Evolutionary conservation across 2,113 vertebrate genomes (phyloP).

Genomic region (Ciconia maguari): DNA sequence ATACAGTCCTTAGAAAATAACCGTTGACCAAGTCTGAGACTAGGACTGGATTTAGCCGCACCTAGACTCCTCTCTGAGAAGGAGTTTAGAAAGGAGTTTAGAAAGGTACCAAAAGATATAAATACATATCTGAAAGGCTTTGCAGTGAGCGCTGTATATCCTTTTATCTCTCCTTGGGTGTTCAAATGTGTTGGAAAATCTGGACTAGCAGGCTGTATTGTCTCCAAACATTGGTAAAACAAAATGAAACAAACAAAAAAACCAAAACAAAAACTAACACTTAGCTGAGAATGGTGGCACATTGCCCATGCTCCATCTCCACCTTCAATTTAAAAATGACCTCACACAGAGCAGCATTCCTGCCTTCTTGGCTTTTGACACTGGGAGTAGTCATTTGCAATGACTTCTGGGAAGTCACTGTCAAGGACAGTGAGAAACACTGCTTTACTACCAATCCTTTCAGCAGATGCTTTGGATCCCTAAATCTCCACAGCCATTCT

Average conservation of each 20-base stretch:
- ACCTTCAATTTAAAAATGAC: background rate
- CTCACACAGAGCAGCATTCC: background rate
- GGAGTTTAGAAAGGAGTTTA: too few relatives aligned
- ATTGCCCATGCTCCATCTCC: background rate
- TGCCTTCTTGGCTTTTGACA: background rate
- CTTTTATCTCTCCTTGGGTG: background rate
- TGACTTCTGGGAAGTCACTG: background rate
- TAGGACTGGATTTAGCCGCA: too few relatives aligned
- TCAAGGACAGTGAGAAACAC: background rate
- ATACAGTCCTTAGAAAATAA: too few relatives aligned
- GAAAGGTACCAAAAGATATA: background rate
- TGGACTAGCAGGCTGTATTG: background rate
- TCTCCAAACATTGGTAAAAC: background rate
- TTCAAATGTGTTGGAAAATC: conserved; percentile 2
- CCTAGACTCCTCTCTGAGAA: too few relatives aligned
- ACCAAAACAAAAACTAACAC: background rate
- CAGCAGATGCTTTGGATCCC: background rate
- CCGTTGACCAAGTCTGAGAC: too few relatives aligned
- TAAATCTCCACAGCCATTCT: background rate
- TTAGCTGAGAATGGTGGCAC: background rate
- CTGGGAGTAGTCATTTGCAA: background rate
- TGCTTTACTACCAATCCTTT: background rate
- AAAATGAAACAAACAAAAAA: background rate
- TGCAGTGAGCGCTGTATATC: background rate
- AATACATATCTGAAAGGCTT: background rate